A percentile compares a stretch with the other conserved stretches of the same genome.
Conservation (phyloP, 2,888 invertebrate species). For the Napeogenes sylphis region DNA sequence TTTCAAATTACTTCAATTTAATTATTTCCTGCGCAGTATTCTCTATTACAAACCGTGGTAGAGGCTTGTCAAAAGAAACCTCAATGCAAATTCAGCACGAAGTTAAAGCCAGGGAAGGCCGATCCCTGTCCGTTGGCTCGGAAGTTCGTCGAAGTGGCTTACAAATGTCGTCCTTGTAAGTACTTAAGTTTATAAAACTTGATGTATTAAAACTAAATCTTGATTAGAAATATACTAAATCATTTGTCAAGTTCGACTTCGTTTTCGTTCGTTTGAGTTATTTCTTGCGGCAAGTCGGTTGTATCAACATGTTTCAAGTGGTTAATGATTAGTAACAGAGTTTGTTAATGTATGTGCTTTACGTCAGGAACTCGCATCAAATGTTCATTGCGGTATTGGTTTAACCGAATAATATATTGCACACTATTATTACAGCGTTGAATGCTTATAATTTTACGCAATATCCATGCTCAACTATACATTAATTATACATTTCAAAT, state of each 20-base stretch:
- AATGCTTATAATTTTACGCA: no score
- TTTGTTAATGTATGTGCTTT: neutral
- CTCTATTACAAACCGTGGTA: conserved; percentile 93
- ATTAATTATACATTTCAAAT: no score
- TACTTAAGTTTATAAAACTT: conserved; percentile 43
- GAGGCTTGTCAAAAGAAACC: conserved; percentile 95
- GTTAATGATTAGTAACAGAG: neutral
- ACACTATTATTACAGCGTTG: no score
- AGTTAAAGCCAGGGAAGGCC: conserved; percentile 87
- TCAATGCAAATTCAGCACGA: conserved; percentile 92
- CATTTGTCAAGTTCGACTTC: neutral
- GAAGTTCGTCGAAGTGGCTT: conserved; percentile 96
- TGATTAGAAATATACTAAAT: conserved; percentile 3
- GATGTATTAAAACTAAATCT: conserved; percentile 3
- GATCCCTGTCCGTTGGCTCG: conserved; percentile 94
- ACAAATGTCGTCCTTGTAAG: conserved; percentile 97
- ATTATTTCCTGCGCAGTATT: conserved; percentile 78
- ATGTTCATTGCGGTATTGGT: no score
- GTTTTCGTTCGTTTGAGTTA: neutral
- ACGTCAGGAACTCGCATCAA: no score
- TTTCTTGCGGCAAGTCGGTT: neutral
- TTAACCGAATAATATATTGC: no score
- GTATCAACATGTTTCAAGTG: neutral
- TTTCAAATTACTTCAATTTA: neutral
- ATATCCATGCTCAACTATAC: no score